Conservation (phyloP, 2,888 invertebrate genomes). For the Colostygia pectinataria region DNA sequence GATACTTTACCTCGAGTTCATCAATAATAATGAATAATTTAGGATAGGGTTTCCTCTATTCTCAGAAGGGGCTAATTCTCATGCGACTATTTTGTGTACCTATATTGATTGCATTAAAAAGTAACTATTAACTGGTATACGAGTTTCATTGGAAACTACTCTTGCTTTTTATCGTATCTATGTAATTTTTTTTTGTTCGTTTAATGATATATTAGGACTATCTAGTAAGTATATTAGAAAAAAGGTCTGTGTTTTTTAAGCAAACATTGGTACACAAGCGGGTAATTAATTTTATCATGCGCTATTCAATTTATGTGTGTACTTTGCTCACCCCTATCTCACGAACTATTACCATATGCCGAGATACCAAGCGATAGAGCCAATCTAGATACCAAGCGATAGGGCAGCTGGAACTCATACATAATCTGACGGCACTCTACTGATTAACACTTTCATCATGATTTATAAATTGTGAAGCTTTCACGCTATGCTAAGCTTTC, state of each 20-base stretch:
- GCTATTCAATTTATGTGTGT: conserved; percentile 12
- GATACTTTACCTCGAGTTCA: neutral
- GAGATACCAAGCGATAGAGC: neutral
- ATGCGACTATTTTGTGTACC: no score
- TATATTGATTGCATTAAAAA: no score
- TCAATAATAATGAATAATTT: conserved; percentile 3
- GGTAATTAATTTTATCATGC: conserved; percentile 18
- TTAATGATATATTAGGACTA: no score
- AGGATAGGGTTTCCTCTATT: neutral
- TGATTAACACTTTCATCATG: neutral
- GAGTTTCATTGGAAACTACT: neutral
- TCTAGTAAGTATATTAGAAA: no score
- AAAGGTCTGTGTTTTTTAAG: neutral
- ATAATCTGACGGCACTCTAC: neutral
- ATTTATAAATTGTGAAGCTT: neutral
- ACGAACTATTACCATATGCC: conserved; percentile 7
- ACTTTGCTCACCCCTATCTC: conserved; percentile 28
- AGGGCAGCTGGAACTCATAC: conserved; percentile 1
- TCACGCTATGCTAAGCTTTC: neutral
- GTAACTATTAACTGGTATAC: no score
- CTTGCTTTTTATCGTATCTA: no score
- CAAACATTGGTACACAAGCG: conserved; percentile 1
- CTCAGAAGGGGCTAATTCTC: neutral
- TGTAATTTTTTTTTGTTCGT: no score
- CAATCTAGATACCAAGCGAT: conserved; percentile 18